phyloP scores from a whole-genome alignment of 2,888 invertebrate species.

The Ariolimax columbianus region DNA sequence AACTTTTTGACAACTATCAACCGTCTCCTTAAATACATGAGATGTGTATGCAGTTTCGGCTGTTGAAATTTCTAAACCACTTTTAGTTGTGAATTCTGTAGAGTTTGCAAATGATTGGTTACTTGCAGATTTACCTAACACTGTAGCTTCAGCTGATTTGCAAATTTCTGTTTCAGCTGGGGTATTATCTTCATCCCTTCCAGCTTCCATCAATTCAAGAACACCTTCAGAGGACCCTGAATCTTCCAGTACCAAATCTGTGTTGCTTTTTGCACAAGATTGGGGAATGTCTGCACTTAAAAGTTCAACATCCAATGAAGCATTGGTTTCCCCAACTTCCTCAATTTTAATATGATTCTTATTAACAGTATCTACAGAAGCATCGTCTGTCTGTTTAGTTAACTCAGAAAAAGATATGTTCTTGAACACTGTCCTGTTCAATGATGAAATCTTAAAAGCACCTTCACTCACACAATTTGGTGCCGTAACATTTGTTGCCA shows the following conservation, averaged over 20 bases:
- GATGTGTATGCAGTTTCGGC: not conserved
- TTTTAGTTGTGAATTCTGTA: not conserved
- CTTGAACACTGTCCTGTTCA: too few species aligned
- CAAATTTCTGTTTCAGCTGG: not conserved
- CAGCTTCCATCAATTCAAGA: conserved; percentile 13
- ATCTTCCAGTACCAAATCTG: not conserved
- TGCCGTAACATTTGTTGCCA: not conserved
- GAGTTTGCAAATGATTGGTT: not conserved
- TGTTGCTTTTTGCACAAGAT: not conserved
- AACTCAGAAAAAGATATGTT: not conserved
- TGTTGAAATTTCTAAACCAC: not conserved
- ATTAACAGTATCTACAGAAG: conserved; percentile 3
- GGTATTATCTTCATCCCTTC: conserved; percentile 1
- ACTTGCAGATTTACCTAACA: not conserved
- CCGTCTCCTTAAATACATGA: not conserved
- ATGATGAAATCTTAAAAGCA: not conserved
- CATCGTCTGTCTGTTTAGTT: not conserved
- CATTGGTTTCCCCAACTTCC: not conserved
- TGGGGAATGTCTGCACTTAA: too few species aligned
- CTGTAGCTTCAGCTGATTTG: not conserved
- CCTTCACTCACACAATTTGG: not conserved
- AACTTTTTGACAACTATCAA: not conserved
- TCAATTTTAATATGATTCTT: not conserved
- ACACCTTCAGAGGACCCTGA: not conserved
- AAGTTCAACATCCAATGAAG: not conserved